Conservation (phyloP, 2,113 vertebrate genomes). For the Monopterus albus region DNA sequence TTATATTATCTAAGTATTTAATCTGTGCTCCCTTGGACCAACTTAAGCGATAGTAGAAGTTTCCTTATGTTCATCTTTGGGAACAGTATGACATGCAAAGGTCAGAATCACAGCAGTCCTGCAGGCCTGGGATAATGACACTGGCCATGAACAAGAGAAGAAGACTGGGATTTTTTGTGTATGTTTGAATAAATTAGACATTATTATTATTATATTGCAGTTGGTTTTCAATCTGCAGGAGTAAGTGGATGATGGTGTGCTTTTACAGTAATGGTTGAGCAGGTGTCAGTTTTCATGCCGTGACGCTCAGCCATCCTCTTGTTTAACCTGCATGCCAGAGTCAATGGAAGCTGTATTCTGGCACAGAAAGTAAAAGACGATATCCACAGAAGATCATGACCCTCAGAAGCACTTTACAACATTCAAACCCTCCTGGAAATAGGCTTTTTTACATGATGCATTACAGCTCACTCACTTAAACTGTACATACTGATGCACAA, state of each 20-base stretch:
- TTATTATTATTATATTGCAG: no score
- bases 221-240: not conserved
- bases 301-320: conserved; percentile 11
- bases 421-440: no score
- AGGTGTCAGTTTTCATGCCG: conserved; percentile 28
- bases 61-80: no score
- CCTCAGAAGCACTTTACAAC: not conserved
- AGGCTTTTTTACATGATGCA: no score
- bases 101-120: no score
- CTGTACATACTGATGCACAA: not conserved
- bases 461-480: no score
- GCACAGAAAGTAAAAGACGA: conserved; percentile 24
- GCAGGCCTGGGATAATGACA: no score
- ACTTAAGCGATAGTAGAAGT: no score
- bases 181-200: not conserved
- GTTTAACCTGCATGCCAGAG: conserved; percentile 27
- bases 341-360: conserved; percentile 10
- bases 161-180: not conserved
- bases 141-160: no score
- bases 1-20: no score
- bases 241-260: not conserved
- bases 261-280: conserved; percentile 31
- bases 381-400: conserved; percentile 1
- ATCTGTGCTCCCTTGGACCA: no score
- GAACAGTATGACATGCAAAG: no score